A percentile compares a stretch with the other conserved stretches of the same genome.
phyloP scores from a whole-genome alignment of 2,113 vertebrate genomes.

The Pyxicephalus adspersus region DNA sequence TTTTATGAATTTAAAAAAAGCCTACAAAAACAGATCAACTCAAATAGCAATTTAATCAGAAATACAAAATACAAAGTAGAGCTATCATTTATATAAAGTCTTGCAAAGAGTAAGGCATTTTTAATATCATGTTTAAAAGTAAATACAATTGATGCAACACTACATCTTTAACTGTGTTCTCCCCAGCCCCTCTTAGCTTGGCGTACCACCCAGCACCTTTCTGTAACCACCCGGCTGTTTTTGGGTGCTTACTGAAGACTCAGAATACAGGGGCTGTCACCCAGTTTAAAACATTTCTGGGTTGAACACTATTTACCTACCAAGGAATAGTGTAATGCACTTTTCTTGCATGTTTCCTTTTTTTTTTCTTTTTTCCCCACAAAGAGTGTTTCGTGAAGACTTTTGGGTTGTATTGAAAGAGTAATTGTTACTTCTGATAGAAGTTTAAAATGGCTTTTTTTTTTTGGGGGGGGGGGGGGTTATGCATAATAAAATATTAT shows the following conservation, averaged over 20 bases:
- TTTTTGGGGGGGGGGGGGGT: not conserved
- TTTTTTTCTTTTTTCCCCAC: not conserved
- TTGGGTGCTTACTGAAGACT: too few species aligned
- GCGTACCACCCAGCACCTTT: too few species aligned
- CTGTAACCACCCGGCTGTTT: too few species aligned
- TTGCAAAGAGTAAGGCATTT: not conserved
- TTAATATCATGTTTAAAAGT: not conserved
- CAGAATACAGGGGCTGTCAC: too few species aligned
- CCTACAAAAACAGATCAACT: not conserved
- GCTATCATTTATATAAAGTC: not conserved
- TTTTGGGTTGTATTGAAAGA: not conserved
- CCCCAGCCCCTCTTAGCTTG: too few species aligned
- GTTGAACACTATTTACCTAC: too few species aligned
- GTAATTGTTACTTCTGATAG: not conserved
- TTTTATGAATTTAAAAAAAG: constrained; percentile 3
- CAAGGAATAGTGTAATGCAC: constrained; percentile 39
- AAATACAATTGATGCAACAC: constrained; percentile 17
- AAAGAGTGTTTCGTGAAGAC: not conserved
- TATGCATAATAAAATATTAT: not conserved
- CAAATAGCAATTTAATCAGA: constrained; percentile 11
- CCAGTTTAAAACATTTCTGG: too few species aligned
- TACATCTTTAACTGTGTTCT: too few species aligned
- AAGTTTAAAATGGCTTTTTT: not conserved
- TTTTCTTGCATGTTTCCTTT: constrained; percentile 12
- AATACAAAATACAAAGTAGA: constrained; percentile 1